Evolutionary conservation across 1,140 invertebrate species (phyloP), one percentile per base, ranked within the genome.

Genomic region (Sinella curviseta): DNA sequence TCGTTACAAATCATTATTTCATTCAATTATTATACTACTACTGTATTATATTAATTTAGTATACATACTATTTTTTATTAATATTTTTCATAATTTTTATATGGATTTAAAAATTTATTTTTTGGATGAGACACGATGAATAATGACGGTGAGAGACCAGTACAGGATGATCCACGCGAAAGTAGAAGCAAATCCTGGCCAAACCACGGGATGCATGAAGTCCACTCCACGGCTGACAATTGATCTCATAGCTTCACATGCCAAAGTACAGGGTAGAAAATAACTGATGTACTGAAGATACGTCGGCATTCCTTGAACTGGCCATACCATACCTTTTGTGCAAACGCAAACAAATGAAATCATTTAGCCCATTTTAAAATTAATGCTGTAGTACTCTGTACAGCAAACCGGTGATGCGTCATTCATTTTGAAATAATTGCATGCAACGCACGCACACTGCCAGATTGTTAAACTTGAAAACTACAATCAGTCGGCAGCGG

Each of bases 171-270:
- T 80, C 79, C 79, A 80, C 12, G 67, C 30, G 55, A 77, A 24
- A 20, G 79, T 80, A 28, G 65, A 70, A 0, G 73, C 75, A 77
- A 80, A 80, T 26, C 79, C 79, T 33, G 76, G 79, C 75, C 76
- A 80, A 0, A 80, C 79, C 0, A 39, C 34, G 0, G 39, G 39
- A 31, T 80, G 79, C 34, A 34, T 74, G 70, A 98, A 90, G 16
- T 89, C 90, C 95, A 95, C 97, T 20, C 96, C 96, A 82, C 95
- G 90, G 0, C 95, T 95, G 33, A 98, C 88, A 84, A 98, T 93
- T 24, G 93, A 93, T 76, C 97, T 90, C 76, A 98, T 88, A 0
- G 95, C 92, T 55, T 96, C 94, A 28, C 95, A 96, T 16, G 95
- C 94, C 85, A 96, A 90, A 0, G 96, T 98, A 54, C 97, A 88